Evolutionary conservation across 2,113 vertebrate species (phyloP).

Genomic region (Antidorcas marsupialis): DNA sequence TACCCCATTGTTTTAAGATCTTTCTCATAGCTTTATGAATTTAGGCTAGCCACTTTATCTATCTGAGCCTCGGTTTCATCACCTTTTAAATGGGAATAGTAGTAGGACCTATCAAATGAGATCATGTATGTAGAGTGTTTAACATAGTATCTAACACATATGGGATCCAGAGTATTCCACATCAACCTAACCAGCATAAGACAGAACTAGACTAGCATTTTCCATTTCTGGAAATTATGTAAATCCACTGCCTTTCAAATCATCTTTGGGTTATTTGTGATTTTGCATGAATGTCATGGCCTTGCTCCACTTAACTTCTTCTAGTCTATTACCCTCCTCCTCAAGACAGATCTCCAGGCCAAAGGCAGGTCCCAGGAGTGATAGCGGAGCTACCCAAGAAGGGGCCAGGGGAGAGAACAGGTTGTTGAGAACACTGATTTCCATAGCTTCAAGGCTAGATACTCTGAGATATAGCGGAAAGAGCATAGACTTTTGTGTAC

Average conservation of each 20-base stretch:
- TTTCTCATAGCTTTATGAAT: neutral
- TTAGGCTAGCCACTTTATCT: neutral
- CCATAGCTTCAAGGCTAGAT: neutral
- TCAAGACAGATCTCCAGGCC: neutral
- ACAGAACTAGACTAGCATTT: neutral
- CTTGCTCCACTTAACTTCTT: neutral
- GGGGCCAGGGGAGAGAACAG: neutral
- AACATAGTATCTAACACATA: neutral
- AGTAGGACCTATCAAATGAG: neutral
- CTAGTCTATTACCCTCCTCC: neutral
- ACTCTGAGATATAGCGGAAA: neutral
- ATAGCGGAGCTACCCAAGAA: neutral
- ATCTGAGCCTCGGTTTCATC: neutral
- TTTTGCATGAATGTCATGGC: neutral
- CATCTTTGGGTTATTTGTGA: neutral
- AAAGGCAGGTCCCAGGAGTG: neutral
- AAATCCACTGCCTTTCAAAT: neutral
- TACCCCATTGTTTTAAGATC: neutral
- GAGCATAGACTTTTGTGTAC: neutral
- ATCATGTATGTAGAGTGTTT: neutral
- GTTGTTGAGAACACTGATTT: neutral
- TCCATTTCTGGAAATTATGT: neutral
- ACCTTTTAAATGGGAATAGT: slow-evolving; percentile 7
- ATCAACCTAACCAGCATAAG: neutral
- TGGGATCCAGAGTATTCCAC: neutral